phyloP scores from a whole-genome alignment of 2,888 invertebrate genomes.

The Diachrysia chrysitis region DNA sequence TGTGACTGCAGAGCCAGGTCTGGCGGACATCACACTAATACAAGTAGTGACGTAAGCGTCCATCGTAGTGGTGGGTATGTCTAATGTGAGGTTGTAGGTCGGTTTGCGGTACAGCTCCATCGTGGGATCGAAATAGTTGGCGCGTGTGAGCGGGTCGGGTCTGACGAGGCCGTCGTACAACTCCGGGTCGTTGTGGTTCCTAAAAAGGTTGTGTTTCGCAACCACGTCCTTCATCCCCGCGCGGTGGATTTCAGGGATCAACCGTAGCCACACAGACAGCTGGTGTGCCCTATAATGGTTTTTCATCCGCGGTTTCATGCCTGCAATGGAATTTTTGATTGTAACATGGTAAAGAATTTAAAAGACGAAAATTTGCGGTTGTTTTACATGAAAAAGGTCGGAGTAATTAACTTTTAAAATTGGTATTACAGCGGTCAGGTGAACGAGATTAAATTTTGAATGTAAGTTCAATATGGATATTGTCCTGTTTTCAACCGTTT shows the following conservation, averaged over 20 bases:
- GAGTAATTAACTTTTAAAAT: constrained; percentile 72
- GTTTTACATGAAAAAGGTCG: constrained; percentile 63
- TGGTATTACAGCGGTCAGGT: constrained; percentile 63
- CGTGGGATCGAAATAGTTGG: constrained; percentile 91
- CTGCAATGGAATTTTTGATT: constrained; percentile 88
- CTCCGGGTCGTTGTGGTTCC: constrained; percentile 96
- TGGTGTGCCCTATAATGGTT: constrained; percentile 99
- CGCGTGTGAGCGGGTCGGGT: constrained; percentile 93
- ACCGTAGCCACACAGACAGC: constrained; percentile 97
- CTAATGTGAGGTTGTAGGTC: constrained; percentile 88
- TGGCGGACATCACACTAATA: constrained; percentile 92
- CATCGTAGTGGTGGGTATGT: constrained; percentile 88
- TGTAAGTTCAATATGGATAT: constrained; percentile 56
- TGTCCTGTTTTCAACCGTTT: constrained; percentile 27
- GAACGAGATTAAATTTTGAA: constrained; percentile 64
- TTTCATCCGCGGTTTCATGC: constrained; percentile 97
- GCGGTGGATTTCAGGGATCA: constrained; percentile 97
- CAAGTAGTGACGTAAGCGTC: constrained; percentile 92
- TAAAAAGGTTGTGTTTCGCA: constrained; percentile 96
- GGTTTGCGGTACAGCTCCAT: constrained; percentile 90
- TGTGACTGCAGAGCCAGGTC: constrained; percentile 86
- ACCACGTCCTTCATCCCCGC: constrained; percentile 97
- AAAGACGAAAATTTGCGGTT: constrained; percentile 57
- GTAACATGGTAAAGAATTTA: constrained; percentile 64
- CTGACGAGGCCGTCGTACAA: constrained; percentile 97